Percentiles rank a stretch among this genome's conserved stretches.
Conservation (phyloP, 2,113 vertebrate genomes). For the Phaetusa simplex region DNA sequence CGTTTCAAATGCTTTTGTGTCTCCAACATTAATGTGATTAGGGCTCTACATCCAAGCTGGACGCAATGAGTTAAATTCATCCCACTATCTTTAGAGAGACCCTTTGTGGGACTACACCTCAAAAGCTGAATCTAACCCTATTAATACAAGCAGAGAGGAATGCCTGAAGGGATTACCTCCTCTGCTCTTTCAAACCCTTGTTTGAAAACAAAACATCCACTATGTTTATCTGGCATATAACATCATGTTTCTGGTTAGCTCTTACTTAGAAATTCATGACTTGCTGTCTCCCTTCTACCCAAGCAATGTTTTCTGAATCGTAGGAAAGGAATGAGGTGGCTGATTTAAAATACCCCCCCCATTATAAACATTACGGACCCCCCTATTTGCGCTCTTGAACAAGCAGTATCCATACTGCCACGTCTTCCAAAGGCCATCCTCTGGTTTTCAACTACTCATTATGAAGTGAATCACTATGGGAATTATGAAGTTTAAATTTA, state of each 20-base stretch:
- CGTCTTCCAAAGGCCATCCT: neutral
- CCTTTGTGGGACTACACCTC: neutral
- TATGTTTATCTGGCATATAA: neutral
- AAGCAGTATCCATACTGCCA: neutral
- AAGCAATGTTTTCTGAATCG: neutral
- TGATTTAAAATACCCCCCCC: neutral
- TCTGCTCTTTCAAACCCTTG: neutral
- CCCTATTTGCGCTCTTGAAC: neutral
- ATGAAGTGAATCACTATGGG: neutral
- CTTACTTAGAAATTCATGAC: neutral
- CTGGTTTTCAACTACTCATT: neutral
- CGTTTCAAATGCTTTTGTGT: neutral
- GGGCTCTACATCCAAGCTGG: neutral
- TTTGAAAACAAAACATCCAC: neutral
- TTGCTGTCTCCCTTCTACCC: neutral
- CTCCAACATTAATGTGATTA: neutral
- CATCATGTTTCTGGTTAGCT: neutral
- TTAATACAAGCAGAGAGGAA: neutral
- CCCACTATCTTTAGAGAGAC: neutral
- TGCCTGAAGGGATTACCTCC: neutral
- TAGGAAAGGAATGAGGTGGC: neutral
- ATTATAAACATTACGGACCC: neutral
- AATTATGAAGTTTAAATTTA: neutral
- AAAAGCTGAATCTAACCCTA: neutral
- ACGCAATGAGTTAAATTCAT: neutral